These are phyloP conservation scores for Scaptomyza cyrtandrae DNA, from an alignment of 2,888 invertebrate species.

Conservation along the genomic window DNA sequence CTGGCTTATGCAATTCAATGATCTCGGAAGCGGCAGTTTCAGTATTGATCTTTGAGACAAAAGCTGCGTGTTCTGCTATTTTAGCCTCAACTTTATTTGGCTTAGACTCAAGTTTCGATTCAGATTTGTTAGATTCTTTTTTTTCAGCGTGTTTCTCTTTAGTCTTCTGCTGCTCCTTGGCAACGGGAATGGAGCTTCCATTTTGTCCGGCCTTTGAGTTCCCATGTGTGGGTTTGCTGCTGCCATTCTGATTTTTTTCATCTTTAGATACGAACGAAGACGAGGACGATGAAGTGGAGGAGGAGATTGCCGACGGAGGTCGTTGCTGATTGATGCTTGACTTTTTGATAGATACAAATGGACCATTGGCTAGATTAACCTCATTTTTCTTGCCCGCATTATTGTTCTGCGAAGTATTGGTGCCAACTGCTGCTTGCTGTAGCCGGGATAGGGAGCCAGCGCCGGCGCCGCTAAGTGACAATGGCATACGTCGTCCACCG, in stretches of 20 bases:
- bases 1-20: constrained; percentile 6
- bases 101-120: constrained; percentile 19
- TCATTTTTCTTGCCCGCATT: constrained; percentile 41
- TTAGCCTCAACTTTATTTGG: constrained; percentile 33
- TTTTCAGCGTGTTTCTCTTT: constrained; percentile 50
- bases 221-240: constrained; percentile 54
- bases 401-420: constrained; percentile 61
- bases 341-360: constrained; percentile 53
- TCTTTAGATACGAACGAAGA: constrained; percentile 35
- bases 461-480: constrained; percentile 43
- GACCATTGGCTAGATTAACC: constrained; percentile 11
- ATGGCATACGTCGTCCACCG: constrained; percentile 63
- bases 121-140: constrained; percentile 4
- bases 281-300: constrained; percentile 14
- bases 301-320: constrained; percentile 11
- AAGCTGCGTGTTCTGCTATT: constrained; percentile 33
- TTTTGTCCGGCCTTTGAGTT: constrained; percentile 64
- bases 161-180: constrained; percentile 51
- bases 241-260: constrained; percentile 76
- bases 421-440: constrained; percentile 53
- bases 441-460: constrained; percentile 45
- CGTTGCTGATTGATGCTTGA: constrained; percentile 25
- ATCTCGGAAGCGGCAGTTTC: constrained; percentile 13
- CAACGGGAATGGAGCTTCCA: constrained; percentile 25
- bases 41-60: constrained; percentile 21